Evolutionary conservation across 1,140 invertebrate genomes (phyloP), one percentile per base, ranked within the genome.

Genomic region (Brachionus angularis): DNA sequence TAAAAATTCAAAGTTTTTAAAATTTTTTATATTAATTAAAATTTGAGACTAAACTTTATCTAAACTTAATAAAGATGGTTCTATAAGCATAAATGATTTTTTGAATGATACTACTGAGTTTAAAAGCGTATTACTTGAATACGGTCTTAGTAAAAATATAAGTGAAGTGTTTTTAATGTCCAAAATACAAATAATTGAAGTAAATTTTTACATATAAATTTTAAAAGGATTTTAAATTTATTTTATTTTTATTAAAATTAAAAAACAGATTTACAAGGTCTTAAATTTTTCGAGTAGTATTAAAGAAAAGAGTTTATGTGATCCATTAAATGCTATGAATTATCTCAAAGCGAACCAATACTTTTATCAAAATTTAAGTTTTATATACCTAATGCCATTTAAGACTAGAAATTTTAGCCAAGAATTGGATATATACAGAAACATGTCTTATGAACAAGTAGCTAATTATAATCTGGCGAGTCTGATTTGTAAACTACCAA

Each of bases 101-200:
- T 34, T 67, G 36, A 67, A 67, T 47, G 42, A 67, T 12, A 67
- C 62, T 21, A 50, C 7, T 3, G 62, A 47, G 16, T 67, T 67
- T 18, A 46, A 67, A 50, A 46, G 47, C 46, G 47, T 47, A 18
- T 27, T 67, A 12, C 33, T 33, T 5, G 36, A 46, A 8, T 67
- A 47, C 36, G 62, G 62, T n/a, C 62, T 67, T 0, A 50, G 29
- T 33, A 29, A 67, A 21, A 16, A 46, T 7, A 50, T 67, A 46
- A 67, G 62, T 23, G 47, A 50, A 12, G 33, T 33, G 0, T 67
- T 47, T 36, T 29, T 67, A 2, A 23, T 33, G 10, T 67, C 62
- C 4, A 67, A 50, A 67, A 67, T 67, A 31, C 33, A 50, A 31
- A 67, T 67, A 46, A 67, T 67, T 29, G 62, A 67, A 21, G 61